Evolutionary conservation across 2,888 invertebrate genomes (phyloP).

Genomic region (Parnassius smintheus): DNA sequence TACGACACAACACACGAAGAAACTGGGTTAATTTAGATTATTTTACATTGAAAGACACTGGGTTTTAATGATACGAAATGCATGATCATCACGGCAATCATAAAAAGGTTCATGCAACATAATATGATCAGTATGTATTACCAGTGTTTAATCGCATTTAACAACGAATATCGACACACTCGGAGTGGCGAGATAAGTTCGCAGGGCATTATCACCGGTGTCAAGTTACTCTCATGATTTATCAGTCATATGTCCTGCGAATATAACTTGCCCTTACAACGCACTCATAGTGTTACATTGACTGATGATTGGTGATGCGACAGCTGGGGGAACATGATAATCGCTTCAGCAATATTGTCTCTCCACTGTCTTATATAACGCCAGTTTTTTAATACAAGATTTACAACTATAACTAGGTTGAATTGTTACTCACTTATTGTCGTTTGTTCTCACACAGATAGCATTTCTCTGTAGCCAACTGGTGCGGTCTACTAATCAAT

Average conservation of each 20-base stretch:
- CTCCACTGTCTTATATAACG: too few relatives aligned
- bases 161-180: not conserved
- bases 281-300: slow-evolving; percentile 2
- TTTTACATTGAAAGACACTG: too few relatives aligned
- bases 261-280: not conserved
- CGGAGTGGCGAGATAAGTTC: slow-evolving; percentile 39
- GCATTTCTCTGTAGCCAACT: too few relatives aligned
- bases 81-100: not conserved
- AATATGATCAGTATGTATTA: too few relatives aligned
- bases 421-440: too few relatives aligned
- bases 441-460: too few relatives aligned
- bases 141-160: not conserved
- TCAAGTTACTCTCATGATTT: slow-evolving; percentile 43
- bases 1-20: too few relatives aligned
- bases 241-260: slow-evolving; percentile 39
- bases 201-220: slow-evolving; percentile 42
- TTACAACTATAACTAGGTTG: too few relatives aligned
- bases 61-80: too few relatives aligned
- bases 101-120: not conserved
- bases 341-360: not conserved
- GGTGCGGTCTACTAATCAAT: too few relatives aligned
- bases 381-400: too few relatives aligned
- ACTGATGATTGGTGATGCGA: not conserved
- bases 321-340: not conserved
- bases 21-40: too few relatives aligned